Evolutionary conservation across 1,140 invertebrate species (phyloP), one percentile per base, ranked within the genome.

Genomic region (Anastatus disparis): DNA sequence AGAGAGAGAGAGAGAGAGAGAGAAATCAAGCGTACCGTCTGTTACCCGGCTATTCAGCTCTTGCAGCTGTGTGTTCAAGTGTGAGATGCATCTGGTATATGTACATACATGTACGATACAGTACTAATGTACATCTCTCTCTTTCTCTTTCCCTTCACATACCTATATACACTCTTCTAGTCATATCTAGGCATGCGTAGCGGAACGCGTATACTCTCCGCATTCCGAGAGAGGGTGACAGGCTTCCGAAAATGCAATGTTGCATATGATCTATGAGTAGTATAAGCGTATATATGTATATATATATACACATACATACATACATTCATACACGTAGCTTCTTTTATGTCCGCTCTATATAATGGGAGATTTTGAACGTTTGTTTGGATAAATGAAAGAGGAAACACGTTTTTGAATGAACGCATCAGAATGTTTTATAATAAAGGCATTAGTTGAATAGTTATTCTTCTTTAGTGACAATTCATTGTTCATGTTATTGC

Each of bases 241-340:
- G 10, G 24, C 20, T 61, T 53, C 50, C 50, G 50, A 46, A 70
- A 70, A 48, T 29, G 31, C 48, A 63, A 44, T 35, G 38, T 29
- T 62, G 48, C 48, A 29, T 13, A 62, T 70, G 58, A 70, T 62
- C 17, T 62, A 52, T 31, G 50, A 24, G 17, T 3, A 26, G 31
- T 29, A 20, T 29, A 20, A 17, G 52, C 26, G 24, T 7, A 38
- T 38, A 12, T 12, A 38, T 38, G 35, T 7, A 38, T 7, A 38
- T 12, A 38, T 38, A 38, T 7, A 38, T 12, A 38, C 35, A 38
- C 35, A 38, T 12, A 7, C 12, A 38, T n/a, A n/a, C n/a, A n/a
- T n/a, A n/a, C n/a, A n/a, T n/a, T n/a, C n/a, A n/a, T n/a, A n/a
- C n/a, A n/a, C n/a, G n/a, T n/a, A n/a, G n/a, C n/a, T n/a, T n/a